Base-by-base conservation (phyloP, 2,797 vertebrate species). In the Pyrrhura leucotis region DNA sequence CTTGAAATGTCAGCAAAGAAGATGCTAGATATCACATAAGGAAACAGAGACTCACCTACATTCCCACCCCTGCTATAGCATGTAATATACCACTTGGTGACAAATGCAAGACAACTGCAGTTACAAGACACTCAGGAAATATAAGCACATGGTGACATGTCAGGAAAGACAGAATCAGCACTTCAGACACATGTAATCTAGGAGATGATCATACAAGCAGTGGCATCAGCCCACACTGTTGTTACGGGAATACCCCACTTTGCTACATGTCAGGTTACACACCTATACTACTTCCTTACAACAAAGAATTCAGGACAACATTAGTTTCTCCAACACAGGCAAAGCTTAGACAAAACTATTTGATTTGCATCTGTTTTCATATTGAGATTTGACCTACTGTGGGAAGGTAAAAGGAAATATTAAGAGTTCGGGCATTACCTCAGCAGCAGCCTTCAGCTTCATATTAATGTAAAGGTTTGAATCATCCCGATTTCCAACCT, bases 401-500 rank as follows among this genome's bases (percentile, higher is more conserved):
- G 51, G 54, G 33, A 67, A 7, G 23, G 12, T 35, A 76, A 59
- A 77, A 89, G 33, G n/a, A 31, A 73, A n/a, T 22, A 42, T 42
- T 28, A 39, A 14, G 71, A 78, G 31, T 53, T 56, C n/a, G 50
- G 77, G 53, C 17, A 78, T 98, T 98, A 99, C 99, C 99, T 99
- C 99, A 71, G 98, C 98, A 84, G 99, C 99, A 91, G 99, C 99
- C 95, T 99, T 99, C 92, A 99, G 91, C 96, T 99, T 99, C 99
- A 99, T 98, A 87, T 98, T 99, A 97, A 99, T 99, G 97, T 99
- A 99, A 88, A 99, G 98, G 96, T 99, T 99, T 23, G 99, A 99
- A 97, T 99, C 99, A 68, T 99, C 99, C 59, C 99, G 97, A 97
- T 99, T 97, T 90, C 99, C 99, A 97, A 99, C 99, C 99, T 99